Evolutionary conservation across 2,797 vertebrate genomes (phyloP), one percentile per base, ranked within the genome.

Genomic region (Acipenser oxyrinchus): DNA sequence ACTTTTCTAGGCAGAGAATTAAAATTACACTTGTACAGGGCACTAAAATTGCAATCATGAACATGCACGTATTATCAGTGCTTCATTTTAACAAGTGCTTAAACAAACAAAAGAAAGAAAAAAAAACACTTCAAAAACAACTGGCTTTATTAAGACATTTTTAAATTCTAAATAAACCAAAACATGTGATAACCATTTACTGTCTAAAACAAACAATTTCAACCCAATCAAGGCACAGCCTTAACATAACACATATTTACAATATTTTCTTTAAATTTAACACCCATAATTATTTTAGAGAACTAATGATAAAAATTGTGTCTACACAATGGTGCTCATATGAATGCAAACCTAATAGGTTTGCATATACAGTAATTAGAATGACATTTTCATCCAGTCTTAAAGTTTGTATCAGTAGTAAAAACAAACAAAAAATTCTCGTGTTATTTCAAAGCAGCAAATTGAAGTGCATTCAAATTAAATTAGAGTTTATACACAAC

Each of bases 211-310:
- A 61, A 64, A 5, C 37, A 64, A 51, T 11, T 67, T 64, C 58
- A 64, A 49, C 64, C 69, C 15, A 69, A 60, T 48, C 23, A 86
- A 89, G 88, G 88, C 87, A 82, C 85, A 89, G 89, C 86, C 88
- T 89, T 67, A 53, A 73, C 76, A 7, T 37, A 60, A 51, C 51
- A 62, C 18, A 53, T 64, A 53, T 55, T 67, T 62, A 49, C 23
- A 57, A 67, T 50, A 58, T 64, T 13, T 67, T 37, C 66, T 51
- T 60, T 70, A 55, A 67, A 7, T 66, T 66, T 66, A 49, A 59
- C 10, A 60, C 66, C 49, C 37, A 79, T 67, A 52, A 78, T 72
- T 72, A 74, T 37, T 67, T 53, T 37, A 7, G 8, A 48, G 71
- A 60, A 72, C 51, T 51, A 68, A 68, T 67, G 51, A 70, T 48